Evolutionary conservation across 35 echinoderm and acorn worm species (phyloP).

Genomic region (Lytechinus pictus): DNA sequence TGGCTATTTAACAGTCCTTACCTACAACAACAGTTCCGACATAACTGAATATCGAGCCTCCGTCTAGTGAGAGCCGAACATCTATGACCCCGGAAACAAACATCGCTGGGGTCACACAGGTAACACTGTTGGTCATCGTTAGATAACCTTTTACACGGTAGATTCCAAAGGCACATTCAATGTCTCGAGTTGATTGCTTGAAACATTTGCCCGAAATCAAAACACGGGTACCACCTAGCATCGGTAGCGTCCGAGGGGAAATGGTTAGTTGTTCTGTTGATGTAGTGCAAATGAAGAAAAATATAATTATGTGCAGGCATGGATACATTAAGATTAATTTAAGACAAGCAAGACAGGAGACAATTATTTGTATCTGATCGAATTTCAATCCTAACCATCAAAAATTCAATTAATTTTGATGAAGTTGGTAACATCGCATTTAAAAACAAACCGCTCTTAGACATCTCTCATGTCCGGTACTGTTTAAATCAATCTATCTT

Average conservation of each 20-base stretch:
- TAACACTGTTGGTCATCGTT: neutral
- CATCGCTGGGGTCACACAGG: conserved; percentile 15
- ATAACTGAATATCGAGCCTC: neutral
- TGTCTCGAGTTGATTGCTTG: neutral
- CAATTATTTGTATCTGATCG: too few species aligned
- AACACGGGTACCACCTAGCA: neutral
- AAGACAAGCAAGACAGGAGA: too few species aligned
- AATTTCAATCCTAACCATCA: too few species aligned
- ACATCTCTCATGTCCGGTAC: too few species aligned
- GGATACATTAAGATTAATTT: too few species aligned
- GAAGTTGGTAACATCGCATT: too few species aligned
- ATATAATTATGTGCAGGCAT: neutral
- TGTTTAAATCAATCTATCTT: too few species aligned
- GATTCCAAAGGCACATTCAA: neutral
- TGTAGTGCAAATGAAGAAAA: neutral
- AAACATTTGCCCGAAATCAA: neutral
- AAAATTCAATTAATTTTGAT: too few species aligned
- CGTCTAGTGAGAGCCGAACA: conserved; percentile 26
- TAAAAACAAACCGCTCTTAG: too few species aligned
- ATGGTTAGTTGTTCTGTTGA: neutral
- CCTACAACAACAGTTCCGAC: neutral
- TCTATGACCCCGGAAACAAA: conserved; percentile 31
- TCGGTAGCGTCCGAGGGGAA: neutral
- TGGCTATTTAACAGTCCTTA: neutral
- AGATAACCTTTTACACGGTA: neutral